A percentile compares a stretch with the other conserved stretches of the same genome.
Conservation (phyloP, 2,888 invertebrate genomes). For the Dicranocentrus wangi region DNA sequence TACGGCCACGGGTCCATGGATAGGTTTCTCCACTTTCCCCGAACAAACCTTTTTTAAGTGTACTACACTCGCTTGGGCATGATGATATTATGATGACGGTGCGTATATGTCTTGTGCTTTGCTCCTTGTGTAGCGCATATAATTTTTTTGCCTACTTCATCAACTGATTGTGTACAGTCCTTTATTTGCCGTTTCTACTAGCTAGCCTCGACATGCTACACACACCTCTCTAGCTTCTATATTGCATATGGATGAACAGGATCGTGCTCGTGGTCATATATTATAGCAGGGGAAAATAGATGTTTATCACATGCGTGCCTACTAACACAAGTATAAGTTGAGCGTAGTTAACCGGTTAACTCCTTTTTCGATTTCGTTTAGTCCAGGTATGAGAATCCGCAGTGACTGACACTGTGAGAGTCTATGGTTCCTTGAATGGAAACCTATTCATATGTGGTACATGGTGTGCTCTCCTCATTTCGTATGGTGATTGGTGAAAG, state of each 20-base stretch:
- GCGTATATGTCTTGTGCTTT: constrained; percentile 18
- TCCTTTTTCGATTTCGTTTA: constrained; percentile 56
- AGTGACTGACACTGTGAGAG: constrained; percentile 52
- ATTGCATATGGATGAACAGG: not conserved
- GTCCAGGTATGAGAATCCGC: constrained; percentile 55
- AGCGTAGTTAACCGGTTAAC: constrained; percentile 59
- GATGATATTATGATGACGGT: constrained; percentile 37
- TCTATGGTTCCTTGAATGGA: constrained; percentile 1
- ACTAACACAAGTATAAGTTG: constrained; percentile 25
- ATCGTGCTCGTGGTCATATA: constrained; percentile 49
- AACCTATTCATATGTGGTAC: not conserved
- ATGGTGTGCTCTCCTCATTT: constrained; percentile 22
- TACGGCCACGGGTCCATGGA: constrained; percentile 7
- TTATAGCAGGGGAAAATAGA: constrained; percentile 34
- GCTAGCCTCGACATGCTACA: constrained; percentile 7
- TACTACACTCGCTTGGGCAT: not conserved
- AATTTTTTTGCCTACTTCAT: constrained; percentile 39
- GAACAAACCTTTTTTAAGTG: constrained; percentile 14
- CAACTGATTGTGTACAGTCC: constrained; percentile 40
- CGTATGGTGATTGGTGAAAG: constrained; percentile 60
- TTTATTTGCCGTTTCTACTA: constrained; percentile 31
- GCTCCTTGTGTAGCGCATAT: not conserved
- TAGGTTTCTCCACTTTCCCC: constrained; percentile 1
- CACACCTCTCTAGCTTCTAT: not conserved
- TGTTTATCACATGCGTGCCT: constrained; percentile 57